Evolutionary conservation across 2,113 vertebrate genomes (phyloP), one percentile per base, ranked within the genome.

Genomic region (Epinephelus cyanopodus): DNA sequence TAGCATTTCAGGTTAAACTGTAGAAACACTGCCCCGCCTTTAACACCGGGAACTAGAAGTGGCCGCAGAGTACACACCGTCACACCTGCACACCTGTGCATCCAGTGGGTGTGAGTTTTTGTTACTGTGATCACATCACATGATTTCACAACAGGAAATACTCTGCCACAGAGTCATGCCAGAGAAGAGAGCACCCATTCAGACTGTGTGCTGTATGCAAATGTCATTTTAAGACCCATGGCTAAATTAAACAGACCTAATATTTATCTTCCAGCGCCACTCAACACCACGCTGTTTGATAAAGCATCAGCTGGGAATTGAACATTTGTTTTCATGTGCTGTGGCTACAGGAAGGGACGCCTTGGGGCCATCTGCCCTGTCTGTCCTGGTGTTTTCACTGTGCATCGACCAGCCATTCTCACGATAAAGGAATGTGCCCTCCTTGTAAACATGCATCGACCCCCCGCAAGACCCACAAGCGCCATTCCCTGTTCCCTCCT

Each of bases 1-100:
- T 81, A 90, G 81, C 87, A 94, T 92, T 93, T 91, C 92, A 93
- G 92, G 92, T 93, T 92, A 88, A 93, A 92, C 92, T 79, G 90
- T 88, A 87, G 87, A 85, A 93, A 87, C 84, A 85, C 90, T 52
- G 92, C 94, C 92, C 92, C 93, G 63, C 93, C 94, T 84, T 85
- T 54, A n/a, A 21, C 83, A 66, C 64, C 23, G 45, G 76, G 75
- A 93, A 89, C 79, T 60, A 48, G 67, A 89, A 74, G 90, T 85
- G 78, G 81, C 84, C 25, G 4, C 87, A 80, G 86, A 90, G 79
- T 57, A 84, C 92, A 81, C 85, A 76, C 58, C 50, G 56, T 90
- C 90, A 91, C 90, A 87, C 84, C 86, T 74, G 85, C 86, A 82
- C 91, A 92, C 90, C 93, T 94, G 93, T 67, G 81, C 62, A 60